Evolutionary conservation across 2,888 invertebrate species (phyloP), one percentile per base, ranked within the genome.

Genomic region (Aproaerema taeniolella): DNA sequence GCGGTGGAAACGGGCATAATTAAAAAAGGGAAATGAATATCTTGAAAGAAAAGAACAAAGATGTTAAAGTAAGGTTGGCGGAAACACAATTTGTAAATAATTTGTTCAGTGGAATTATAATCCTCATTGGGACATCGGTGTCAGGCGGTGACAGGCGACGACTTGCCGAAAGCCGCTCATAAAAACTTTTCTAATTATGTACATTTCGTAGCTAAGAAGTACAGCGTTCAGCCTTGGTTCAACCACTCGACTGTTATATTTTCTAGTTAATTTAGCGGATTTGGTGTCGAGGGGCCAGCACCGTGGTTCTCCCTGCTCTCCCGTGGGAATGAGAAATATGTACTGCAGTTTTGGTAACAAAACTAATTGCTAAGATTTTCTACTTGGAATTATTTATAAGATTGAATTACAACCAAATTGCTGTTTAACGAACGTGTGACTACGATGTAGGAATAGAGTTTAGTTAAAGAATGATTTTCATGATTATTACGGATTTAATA

Each of bases 121-220:
- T 78, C 70, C 67, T 56, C 60, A 59, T 61, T 71, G 70, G 74
- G 73, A 75, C 77, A 78, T 73, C 69, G 52, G 72, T 72, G 69
- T 66, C 71, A 67, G 67, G 58, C 65, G 49, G 69, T 76, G 83
- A 79, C 81, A 81, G 66, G 68, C 78, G 71, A 58, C 73, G 73
- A 72, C 73, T 77, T 72, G 68, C 58, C 68, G 70, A 53, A 63
- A 65, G 64, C 61, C 52, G 71, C 75, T 80, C 81, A 71, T 83
- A 83, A 83, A 86, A 86, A 85, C 83, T 85, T 85, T 85, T 76
- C 77, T 86, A 85, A 85, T 85, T 85, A 85, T 80, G 75, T 77
- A 78, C 75, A 82, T 82, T 86, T 80, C 75, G 82, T 73, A 73
- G 77, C 73, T 71, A 80, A 82, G 77, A 77, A 60, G 60, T 49